Percentiles rank a stretch among this genome's conserved stretches.
Evolutionary conservation across 2,888 invertebrate species (phyloP).

Genomic region (Choreutis nemorana): DNA sequence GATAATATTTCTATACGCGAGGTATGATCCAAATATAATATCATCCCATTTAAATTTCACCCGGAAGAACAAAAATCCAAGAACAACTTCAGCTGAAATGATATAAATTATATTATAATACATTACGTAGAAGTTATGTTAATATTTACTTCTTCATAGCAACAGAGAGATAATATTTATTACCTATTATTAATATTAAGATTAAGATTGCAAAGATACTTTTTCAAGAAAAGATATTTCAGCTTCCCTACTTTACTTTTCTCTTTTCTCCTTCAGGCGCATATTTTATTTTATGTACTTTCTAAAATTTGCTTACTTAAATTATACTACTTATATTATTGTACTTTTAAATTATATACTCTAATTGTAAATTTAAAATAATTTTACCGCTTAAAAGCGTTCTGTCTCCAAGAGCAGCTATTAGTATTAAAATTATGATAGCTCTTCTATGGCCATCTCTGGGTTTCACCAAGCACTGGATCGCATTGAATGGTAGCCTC

Average conservation of each 20-base stretch:
- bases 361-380: too few species aligned
- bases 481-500: constrained; percentile 45
- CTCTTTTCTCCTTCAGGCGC: too few species aligned
- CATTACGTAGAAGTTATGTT: constrained; percentile 1
- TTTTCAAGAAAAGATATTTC: background rate
- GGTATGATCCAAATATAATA: constrained; percentile 48
- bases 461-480: constrained; percentile 67
- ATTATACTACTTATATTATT: too few species aligned
- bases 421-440: constrained; percentile 71
- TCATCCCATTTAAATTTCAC: constrained; percentile 56
- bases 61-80: constrained; percentile 54
- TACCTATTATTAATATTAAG: background rate
- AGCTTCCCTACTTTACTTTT: too few species aligned
- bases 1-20: constrained; percentile 47
- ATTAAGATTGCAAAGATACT: background rate
- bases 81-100: constrained; percentile 45
- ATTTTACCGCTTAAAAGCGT: constrained; percentile 42
- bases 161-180: background rate
- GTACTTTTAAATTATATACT: too few species aligned
- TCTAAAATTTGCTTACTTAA: too few species aligned
- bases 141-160: too few species aligned
- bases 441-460: constrained; percentile 69
- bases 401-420: constrained; percentile 61
- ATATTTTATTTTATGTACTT: too few species aligned
- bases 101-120: constrained; percentile 1